Evolutionary conservation across 2,113 vertebrate species (phyloP), one percentile per base, ranked within the genome.

Genomic region (Odocoileus virginianus): DNA sequence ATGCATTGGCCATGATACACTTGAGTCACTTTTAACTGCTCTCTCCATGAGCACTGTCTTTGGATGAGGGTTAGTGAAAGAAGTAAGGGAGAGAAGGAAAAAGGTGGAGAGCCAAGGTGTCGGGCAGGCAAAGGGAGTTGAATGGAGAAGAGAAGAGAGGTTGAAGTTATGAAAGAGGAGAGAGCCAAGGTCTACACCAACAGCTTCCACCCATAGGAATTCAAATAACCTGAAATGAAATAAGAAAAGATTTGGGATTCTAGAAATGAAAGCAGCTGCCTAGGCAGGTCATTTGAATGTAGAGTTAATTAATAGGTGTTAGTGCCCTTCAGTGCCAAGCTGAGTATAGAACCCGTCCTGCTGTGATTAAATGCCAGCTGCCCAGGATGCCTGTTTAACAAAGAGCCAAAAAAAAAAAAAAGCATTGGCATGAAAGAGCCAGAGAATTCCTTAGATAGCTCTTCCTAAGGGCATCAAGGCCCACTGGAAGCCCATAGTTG

Each of bases 221-320:
- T 87, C 36, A 45, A 79, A 21, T 74, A 92, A 61, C 57, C 12
- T 87, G 45, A 60, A 88, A 83, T 50, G 12, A 55, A 84, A 87
- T 94, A 61, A 92, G 43, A 88, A 86, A 88, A 93, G 12, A 58
- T 45, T 52, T 79, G 78, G 78, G 25, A 78, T 30, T 28, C 76
- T 79, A 19, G 40, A 96, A 89, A 47, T 85, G 64, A 92, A 97
- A 94, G 47, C 67, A 88, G 74, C 25, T 55, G 58, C 54, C 95
- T 76, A 88, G 76, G n/a, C 43, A 81, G 54, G 64, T 94, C 91
- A 67, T 85, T n/a, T 92, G 43, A 96, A 93, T 87, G 43, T 54
- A 90, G 11, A 89, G 40, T 89, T 93, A 97, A 95, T 95, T 92
- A 97, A 91, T 16, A 79, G 74, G 86, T 67, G 76, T 94, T 88